Percentiles rank a stretch among this genome's conserved stretches.
Conservation (phyloP, 2,888 invertebrate genomes). For the Eurytoma adleriae region DNA sequence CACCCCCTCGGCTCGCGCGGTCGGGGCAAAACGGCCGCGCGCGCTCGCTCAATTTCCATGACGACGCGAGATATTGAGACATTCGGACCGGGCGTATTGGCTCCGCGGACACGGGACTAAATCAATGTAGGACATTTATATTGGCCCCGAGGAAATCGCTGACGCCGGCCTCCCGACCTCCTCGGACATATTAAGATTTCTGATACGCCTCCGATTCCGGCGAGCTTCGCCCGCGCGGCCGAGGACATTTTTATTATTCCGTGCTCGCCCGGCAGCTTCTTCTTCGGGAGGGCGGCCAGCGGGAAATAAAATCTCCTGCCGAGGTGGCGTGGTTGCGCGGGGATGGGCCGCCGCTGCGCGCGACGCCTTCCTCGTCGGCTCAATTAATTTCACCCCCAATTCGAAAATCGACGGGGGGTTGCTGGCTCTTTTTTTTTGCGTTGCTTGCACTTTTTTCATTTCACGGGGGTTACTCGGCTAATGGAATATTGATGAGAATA, state of each 20-base stretch:
- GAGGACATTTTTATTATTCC: constrained; percentile 71
- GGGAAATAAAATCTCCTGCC: constrained; percentile 29
- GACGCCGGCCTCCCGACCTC: constrained; percentile 65
- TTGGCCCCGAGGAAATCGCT: constrained; percentile 71
- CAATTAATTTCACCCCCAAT: constrained; percentile 42
- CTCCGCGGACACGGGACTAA: constrained; percentile 63
- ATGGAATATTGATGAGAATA: too few species aligned
- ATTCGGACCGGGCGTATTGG: constrained; percentile 31
- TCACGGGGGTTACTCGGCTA: too few species aligned
- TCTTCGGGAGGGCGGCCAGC: neutral
- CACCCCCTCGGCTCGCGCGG: too few species aligned
- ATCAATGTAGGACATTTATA: constrained; percentile 74
- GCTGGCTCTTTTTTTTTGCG: constrained; percentile 1
- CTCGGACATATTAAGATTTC: constrained; percentile 75
- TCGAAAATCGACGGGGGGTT: constrained; percentile 31
- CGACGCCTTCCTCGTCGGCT: neutral
- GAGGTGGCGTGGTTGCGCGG: neutral
- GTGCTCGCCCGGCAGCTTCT: constrained; percentile 43
- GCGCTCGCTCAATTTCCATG: constrained; percentile 53
- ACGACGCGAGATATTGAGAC: constrained; percentile 61
- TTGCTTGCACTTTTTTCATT: neutral
- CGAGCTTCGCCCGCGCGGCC: neutral
- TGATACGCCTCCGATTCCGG: constrained; percentile 62
- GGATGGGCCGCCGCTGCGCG: neutral
- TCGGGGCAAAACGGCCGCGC: neutral